Percentiles rank a stretch among this genome's conserved stretches.
Conservation (phyloP, 2,113 vertebrate species). For the Esox niger region DNA sequence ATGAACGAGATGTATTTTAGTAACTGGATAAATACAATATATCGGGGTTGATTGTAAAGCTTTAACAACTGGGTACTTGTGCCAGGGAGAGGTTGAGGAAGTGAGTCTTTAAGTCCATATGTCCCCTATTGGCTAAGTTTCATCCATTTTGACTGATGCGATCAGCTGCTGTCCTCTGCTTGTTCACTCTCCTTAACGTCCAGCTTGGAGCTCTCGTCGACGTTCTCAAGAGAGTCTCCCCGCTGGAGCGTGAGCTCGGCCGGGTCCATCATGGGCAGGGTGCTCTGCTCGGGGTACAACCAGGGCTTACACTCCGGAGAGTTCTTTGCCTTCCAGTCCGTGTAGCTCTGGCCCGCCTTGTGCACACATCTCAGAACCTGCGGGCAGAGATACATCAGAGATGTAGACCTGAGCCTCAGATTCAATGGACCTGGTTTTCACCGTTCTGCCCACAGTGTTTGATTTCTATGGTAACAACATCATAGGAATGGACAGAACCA, state of each 20-base stretch:
- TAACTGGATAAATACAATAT: neutral
- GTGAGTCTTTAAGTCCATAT: slow-evolving; percentile 13
- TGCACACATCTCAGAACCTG: slow-evolving; percentile 75
- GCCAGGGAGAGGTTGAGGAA: neutral
- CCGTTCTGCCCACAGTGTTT: too few species aligned
- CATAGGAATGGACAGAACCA: too few species aligned
- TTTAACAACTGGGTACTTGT: neutral
- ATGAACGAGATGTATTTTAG: slow-evolving; percentile 19
- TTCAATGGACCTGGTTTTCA: too few species aligned
- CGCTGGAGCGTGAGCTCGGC: slow-evolving; percentile 72
- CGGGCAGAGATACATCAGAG: slow-evolving; percentile 19
- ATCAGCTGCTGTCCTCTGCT: slow-evolving; percentile 61
- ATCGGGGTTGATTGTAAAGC: neutral
- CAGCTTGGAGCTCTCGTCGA: slow-evolving; percentile 66
- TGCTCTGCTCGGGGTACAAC: slow-evolving; percentile 74
- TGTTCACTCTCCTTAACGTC: slow-evolving; percentile 56
- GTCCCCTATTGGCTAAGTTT: slow-evolving; percentile 1
- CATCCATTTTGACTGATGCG: neutral
- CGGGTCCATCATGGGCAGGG: slow-evolving; percentile 68
- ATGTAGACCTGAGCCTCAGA: neutral
- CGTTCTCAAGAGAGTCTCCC: slow-evolving; percentile 74
- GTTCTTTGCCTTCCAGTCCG: slow-evolving; percentile 71
- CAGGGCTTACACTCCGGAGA: slow-evolving; percentile 69
- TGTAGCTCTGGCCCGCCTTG: slow-evolving; percentile 71
- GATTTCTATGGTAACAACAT: too few species aligned